Base-by-base conservation (phyloP, 2,797 vertebrate genomes). In the Liparis tanakae region DNA sequence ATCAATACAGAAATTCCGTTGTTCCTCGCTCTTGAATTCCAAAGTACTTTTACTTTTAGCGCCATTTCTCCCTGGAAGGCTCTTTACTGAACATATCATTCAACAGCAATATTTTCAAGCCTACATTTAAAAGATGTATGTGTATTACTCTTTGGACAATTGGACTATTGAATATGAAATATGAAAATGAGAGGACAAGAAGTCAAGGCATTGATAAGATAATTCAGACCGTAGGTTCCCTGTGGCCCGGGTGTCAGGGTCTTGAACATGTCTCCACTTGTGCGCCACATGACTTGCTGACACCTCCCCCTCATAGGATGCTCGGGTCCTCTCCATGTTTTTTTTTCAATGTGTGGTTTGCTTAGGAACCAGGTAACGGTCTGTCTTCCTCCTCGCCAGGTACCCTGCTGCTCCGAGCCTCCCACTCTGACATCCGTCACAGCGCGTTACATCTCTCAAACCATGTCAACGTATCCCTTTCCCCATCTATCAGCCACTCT, bases 371-470 rank as follows among this genome's bases (percentile, higher is more conserved):
- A 46, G 22, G 15, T 25, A 18, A 13, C 2, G 25, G 22, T 68
- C 63, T 20, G 53, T 74, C 58, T 61, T 74, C 30, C 18, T 13
- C 18, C 18, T 13, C 18, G 60, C 48, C 10, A 18, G 2, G 25
- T 2, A 7, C 18, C 43, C 25, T 61, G 34, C 72, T 18, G 53
- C 7, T 18, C 46, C 51, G n/a, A 66, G 46, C 20, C 4, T 41
- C 44, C 71, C 67, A 22, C 56, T 55, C 61, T 62, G 54, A 67
- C 62, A 74, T 63, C 67, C 46, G 54, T 74, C 74, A 70, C 66
- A 50, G 37, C 30, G 57, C 37, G 70, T 77, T 70, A 77, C 51
- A 68, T 71, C 75, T 54, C 22, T 64, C 56, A 74, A 67, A 65
- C 46, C 71, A 67, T 74, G 67, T 66, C 74, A 56, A 7, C 48